A percentile compares a stretch with the other conserved stretches of the same genome.
Evolutionary conservation across 2,797 vertebrate species (phyloP).

Genomic region (Eulemur coronatus): DNA sequence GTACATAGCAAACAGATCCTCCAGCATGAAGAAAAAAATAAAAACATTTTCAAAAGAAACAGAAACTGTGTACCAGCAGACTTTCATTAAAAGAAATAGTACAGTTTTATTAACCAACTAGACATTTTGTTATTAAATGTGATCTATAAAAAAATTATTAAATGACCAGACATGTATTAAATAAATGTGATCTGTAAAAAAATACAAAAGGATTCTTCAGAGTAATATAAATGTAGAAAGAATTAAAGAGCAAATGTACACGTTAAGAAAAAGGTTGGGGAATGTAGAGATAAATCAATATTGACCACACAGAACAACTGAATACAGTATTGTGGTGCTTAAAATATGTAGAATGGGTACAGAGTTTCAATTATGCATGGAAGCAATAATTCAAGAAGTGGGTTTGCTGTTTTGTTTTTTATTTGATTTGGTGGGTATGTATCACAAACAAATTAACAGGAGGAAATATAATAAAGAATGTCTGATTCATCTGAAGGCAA

Average conservation of each 20-base stretch:
- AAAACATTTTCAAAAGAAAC: not conserved
- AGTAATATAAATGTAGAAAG: not conserved
- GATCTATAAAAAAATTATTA: not conserved
- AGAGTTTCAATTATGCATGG: not conserved
- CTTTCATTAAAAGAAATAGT: not conserved
- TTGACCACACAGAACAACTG: not conserved
- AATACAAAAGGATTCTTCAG: not conserved
- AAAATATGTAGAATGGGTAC: not conserved
- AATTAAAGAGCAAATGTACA: not conserved
- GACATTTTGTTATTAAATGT: not conserved
- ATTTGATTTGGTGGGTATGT: no score
- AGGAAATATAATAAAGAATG: not conserved
- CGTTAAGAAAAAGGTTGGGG: not conserved
- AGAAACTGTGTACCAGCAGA: not conserved
- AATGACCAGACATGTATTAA: not conserved
- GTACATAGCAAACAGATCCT: not conserved
- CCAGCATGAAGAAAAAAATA: not conserved
- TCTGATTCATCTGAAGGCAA: not conserved
- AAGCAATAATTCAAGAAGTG: not conserved
- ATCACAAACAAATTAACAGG: not conserved
- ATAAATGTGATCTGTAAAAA: not conserved
- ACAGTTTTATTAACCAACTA: not conserved
- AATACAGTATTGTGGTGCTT: not conserved
- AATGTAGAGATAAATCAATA: not conserved
- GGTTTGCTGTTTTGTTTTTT: no score